These are phyloP conservation scores for Sinhomidia bicolor DNA, from an alignment of 2,888 invertebrate species.

Conservation along the genomic window DNA sequence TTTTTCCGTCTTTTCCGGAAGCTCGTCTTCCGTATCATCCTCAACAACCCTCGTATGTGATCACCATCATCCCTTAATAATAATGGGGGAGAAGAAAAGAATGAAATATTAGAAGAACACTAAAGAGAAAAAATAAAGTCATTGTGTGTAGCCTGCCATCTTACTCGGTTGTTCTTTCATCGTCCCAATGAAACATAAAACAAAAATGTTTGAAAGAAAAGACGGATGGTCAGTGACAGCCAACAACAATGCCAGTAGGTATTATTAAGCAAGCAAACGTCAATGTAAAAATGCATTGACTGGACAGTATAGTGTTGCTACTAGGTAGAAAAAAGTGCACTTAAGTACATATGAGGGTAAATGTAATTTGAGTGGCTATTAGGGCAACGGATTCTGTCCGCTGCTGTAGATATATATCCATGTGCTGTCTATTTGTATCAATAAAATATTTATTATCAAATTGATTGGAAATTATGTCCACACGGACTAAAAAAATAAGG, in stretches of 20 bases:
- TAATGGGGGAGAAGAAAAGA: slow-evolving; percentile 35
- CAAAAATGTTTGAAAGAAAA: neutral
- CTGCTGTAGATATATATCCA: neutral
- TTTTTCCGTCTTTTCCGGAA: slow-evolving; percentile 43
- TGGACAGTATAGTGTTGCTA: no score
- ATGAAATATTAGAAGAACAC: neutral
- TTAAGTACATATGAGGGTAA: neutral
- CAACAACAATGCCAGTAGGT: neutral
- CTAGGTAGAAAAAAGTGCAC: neutral
- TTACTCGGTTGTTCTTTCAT: neutral
- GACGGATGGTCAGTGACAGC: slow-evolving; percentile 42
- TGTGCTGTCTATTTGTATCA: neutral
- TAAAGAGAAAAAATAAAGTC: slow-evolving; percentile 13
- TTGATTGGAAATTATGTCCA: slow-evolving; percentile 37
- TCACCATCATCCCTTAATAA: slow-evolving; percentile 52
- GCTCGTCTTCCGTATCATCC: slow-evolving; percentile 37
- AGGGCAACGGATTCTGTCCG: neutral
- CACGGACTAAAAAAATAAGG: neutral
- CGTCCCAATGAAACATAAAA: neutral
- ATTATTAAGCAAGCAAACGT: neutral
- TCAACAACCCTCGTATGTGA: slow-evolving; percentile 30
- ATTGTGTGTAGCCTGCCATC: neutral
- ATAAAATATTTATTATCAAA: slow-evolving; percentile 31
- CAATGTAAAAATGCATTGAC: neutral
- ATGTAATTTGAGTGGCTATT: neutral